A percentile compares a stretch with the other conserved stretches of the same genome.
phyloP scores from a whole-genome alignment of 2,888 invertebrate species.

The Philereme vetulata region DNA sequence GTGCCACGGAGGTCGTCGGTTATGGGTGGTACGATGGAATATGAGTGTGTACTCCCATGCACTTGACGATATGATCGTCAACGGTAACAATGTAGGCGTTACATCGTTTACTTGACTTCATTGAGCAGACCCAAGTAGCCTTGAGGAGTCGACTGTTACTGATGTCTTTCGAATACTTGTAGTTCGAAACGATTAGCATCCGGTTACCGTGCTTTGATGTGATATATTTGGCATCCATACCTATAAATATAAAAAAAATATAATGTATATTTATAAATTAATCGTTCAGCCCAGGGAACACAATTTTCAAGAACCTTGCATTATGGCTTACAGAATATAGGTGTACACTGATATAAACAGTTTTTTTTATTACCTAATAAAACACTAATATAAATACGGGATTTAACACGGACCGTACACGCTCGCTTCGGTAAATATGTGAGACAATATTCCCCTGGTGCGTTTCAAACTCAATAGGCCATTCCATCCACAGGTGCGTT shows the following conservation, averaged over 20 bases:
- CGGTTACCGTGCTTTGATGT: slow-evolving; percentile 16
- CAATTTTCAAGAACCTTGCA: background rate
- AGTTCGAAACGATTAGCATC: slow-evolving; percentile 18
- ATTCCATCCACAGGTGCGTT: too few species aligned
- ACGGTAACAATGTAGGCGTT: slow-evolving; percentile 2
- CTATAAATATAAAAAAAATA: slow-evolving; percentile 2
- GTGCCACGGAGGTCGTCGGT: background rate
- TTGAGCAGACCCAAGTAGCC: slow-evolving; percentile 10
- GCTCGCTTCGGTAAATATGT: too few species aligned
- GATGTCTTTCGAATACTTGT: slow-evolving; percentile 10
- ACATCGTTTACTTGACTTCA: slow-evolving; percentile 6
- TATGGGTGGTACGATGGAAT: background rate
- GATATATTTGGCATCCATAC: slow-evolving; percentile 1
- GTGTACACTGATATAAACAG: too few species aligned
- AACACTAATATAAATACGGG: too few species aligned
- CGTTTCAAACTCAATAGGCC: too few species aligned
- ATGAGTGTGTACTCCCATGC: slow-evolving; percentile 2
- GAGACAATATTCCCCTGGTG: too few species aligned
- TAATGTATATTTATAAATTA: background rate
- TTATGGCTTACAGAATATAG: too few species aligned
- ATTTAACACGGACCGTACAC: too few species aligned
- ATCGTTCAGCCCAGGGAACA: background rate
- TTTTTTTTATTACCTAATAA: too few species aligned
- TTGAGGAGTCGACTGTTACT: background rate
- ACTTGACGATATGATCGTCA: slow-evolving; percentile 10